These are phyloP conservation scores for Drosophila sp. DNA, from an alignment of 1,140 invertebrate species.

Conservation along the genomic window DNA sequence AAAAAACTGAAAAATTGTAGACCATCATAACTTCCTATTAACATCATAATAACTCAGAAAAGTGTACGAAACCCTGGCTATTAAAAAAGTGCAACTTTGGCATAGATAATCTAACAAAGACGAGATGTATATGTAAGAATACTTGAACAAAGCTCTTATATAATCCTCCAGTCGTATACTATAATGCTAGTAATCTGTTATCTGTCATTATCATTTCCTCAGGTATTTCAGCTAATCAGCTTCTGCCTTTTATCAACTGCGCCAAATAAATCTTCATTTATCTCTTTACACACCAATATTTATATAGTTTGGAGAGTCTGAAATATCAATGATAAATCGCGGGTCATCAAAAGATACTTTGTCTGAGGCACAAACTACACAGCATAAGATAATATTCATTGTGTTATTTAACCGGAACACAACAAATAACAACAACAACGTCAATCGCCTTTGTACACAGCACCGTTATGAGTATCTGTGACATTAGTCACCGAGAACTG, in stretches of 20 bases:
- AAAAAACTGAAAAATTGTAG: too few species aligned
- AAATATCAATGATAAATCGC: slow-evolving; percentile 9
- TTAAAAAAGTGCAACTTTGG: background rate
- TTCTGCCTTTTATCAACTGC: slow-evolving; percentile 13
- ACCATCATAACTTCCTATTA: too few species aligned
- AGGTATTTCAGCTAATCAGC: slow-evolving; percentile 6
- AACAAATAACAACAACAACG: background rate
- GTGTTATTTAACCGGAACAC: slow-evolving; percentile 19
- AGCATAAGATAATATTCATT: slow-evolving; percentile 9
- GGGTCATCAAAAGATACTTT: slow-evolving; percentile 14
- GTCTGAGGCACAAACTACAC: slow-evolving; percentile 11
- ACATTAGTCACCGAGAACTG: slow-evolving; percentile 58
- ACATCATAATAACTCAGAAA: too few species aligned
- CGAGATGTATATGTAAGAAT: background rate
- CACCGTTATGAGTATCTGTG: slow-evolving; percentile 48
- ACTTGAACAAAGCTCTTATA: background rate
- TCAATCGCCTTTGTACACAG: slow-evolving; percentile 34
- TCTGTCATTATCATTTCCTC: slow-evolving; percentile 16
- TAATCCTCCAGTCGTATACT: background rate
- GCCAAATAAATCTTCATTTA: slow-evolving; percentile 25
- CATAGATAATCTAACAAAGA: background rate
- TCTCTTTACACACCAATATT: slow-evolving; percentile 3
- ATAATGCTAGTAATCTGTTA: slow-evolving; percentile 15
- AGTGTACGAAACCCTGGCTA: too few species aligned
- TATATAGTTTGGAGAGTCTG: background rate